Percentiles rank a stretch among this genome's conserved stretches.
These are phyloP conservation scores for Luffia ferchaultella DNA, from an alignment of 2,888 invertebrate species.

Conservation along the genomic window DNA sequence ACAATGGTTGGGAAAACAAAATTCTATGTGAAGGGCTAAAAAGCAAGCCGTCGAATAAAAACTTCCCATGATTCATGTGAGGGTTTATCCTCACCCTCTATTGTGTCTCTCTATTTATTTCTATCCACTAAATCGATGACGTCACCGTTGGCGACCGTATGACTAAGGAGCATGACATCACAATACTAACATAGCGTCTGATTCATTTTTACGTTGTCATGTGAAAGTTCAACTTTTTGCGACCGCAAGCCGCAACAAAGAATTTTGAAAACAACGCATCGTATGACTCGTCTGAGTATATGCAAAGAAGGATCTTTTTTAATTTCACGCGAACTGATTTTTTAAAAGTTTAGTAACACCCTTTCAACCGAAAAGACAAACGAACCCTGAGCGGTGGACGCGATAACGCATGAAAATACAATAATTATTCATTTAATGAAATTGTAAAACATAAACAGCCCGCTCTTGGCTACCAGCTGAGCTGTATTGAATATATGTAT, in stretches of 20 bases:
- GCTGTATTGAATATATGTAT: too few species aligned
- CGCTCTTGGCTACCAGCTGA: too few species aligned
- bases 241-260: background rate
- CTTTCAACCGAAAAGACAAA: too few species aligned
- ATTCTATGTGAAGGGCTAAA: too few species aligned
- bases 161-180: conserved; percentile 22
- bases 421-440: too few species aligned
- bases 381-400: background rate
- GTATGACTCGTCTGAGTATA: background rate
- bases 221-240: background rate
- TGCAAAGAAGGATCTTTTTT: too few species aligned
- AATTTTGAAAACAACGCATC: background rate
- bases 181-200: conserved; percentile 34
- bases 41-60: too few species aligned
- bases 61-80: conserved; percentile 61
- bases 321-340: background rate
- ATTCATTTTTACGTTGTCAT: conserved; percentile 37
- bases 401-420: background rate
- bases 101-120: conserved; percentile 36
- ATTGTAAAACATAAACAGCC: too few species aligned
- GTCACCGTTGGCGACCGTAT: conserved; percentile 33
- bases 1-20: too few species aligned
- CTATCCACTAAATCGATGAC: conserved; percentile 43
- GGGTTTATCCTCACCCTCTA: conserved; percentile 31
- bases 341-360: background rate